Base-by-base conservation (phyloP, 2,113 vertebrate genomes). In the Phalacrocorax carbo region DNA sequence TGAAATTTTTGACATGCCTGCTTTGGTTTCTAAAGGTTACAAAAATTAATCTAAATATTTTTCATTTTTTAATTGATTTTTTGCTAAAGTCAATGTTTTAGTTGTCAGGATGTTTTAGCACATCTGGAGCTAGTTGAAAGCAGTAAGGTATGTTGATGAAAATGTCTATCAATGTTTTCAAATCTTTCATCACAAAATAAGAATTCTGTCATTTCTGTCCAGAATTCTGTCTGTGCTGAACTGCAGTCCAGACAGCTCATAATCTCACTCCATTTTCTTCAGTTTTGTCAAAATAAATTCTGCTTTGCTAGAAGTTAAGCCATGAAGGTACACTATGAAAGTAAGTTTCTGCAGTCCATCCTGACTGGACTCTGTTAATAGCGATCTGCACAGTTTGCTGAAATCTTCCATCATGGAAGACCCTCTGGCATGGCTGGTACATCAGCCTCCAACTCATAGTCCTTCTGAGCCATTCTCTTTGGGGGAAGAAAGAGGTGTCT, bases 1-100 rank as follows among this genome's bases (percentile, higher is more conserved):
- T 0, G 4, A n/a, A 8, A 6, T 64, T 54, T 49, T 72, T 71
- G 2, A 42, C 7, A 5, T 20, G 30, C 16, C 10, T 1, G 1
- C 15, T 46, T 76, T 51, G 7, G 0, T 15, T 88, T 72, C 71
- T 64, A 44, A 70, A 52, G 14, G 23, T 65, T 55, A n/a, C 9
- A 23, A 44, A 79, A 58, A 34, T 11, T 13, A 8, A 62, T 83
- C 7, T 11, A 44, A 66, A 19, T 58, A 34, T 38, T 81, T 82
- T 91, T 54, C 4, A 3, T 49, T 54, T 54, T 19, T 19, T 25
- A 66, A 58, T 18, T 42, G 3, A 0, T 2, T 76, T 82, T 42
- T 92, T 75, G 15, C 20, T 54, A 3, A 73, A 38, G 22, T 58
- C 46, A 57, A 3, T 5, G 4, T 54, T 89, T 85, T 18, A 38